Percentiles rank a stretch among this genome's conserved stretches.
phyloP scores from a whole-genome alignment of 2,888 invertebrate species.

The Cerceris rybyensis region DNA sequence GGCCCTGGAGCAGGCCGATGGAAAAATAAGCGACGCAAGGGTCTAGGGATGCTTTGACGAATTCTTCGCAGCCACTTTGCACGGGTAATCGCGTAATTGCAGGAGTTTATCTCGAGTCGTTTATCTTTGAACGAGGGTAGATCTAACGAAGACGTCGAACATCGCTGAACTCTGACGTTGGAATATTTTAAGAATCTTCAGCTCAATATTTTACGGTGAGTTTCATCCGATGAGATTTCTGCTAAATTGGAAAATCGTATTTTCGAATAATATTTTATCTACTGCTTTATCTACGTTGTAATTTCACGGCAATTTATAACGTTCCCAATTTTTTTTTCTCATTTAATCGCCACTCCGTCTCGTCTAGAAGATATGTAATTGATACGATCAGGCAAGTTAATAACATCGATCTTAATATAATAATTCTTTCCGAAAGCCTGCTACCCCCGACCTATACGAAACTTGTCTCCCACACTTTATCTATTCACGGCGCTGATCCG shows the following conservation, averaged over 20 bases:
- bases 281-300: neutral
- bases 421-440: neutral
- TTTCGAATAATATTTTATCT: neutral
- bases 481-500: conserved; percentile 37
- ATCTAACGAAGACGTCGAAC: conserved; percentile 17
- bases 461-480: conserved; percentile 30
- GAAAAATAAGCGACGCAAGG: conserved; percentile 34
- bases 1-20: conserved; percentile 7
- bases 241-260: neutral
- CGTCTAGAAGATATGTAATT: neutral
- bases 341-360: no score
- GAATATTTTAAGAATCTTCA: neutral
- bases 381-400: neutral
- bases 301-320: no score
- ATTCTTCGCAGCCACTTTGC: conserved; percentile 58
- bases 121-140: conserved; percentile 32
- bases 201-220: no score
- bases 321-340: no score
- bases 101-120: conserved; percentile 37
- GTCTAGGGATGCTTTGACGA: conserved; percentile 50
- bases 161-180: neutral
- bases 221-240: no score
- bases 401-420: neutral
- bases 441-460: neutral
- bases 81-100: conserved; percentile 53